Evolutionary conservation across 2,113 vertebrate species (phyloP), one percentile per base, ranked within the genome.

Genomic region (Marcusenius ussheri): DNA sequence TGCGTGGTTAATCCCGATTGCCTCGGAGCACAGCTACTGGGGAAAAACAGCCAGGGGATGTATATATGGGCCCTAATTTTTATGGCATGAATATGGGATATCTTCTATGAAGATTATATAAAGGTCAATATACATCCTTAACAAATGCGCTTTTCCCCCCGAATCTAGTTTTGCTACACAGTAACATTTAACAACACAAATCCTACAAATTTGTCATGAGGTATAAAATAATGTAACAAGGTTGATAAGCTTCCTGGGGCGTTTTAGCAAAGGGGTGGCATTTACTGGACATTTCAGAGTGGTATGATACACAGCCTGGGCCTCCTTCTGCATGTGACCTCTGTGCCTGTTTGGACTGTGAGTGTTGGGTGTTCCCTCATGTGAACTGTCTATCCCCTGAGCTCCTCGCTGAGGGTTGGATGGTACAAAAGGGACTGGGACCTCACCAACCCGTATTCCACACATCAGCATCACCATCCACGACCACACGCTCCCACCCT

Each of bases 1-100:
- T 88, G 49, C 31, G 1, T 87, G 50, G 50, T 51, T 87, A 31
- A 39, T 89, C 35, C n/a, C 27, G n/a, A 87, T 51, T 88, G 49
- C 45, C 83, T 89, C 17, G 42, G 83, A 70, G 66, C 80, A 49
- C 49, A 19, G 88, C 90, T 83, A 89, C 45, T 58, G 88, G 77
- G 83, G 62, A 92, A 88, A 86, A 87, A 89, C 50, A 83, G 53
- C 66, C 89, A 87, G 21, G 83, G 88, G 87, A 91, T 91, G 90
- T 91, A 93, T 92, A 92, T 92, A 92, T 90, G 83, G 46, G 45
- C 89, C 90, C 90, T 91, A 89, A 90, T 93, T 92, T 92, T 88
- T 91, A 90, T 88, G 53, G 80, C 83, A 66, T 80, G 83, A 91
- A 90, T 89, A 88, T 87, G 89, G 89, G 90, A 91, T 10, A 39